Base-by-base conservation (phyloP, 2,888 invertebrate genomes). In the Lycophotia porphyrea region DNA sequence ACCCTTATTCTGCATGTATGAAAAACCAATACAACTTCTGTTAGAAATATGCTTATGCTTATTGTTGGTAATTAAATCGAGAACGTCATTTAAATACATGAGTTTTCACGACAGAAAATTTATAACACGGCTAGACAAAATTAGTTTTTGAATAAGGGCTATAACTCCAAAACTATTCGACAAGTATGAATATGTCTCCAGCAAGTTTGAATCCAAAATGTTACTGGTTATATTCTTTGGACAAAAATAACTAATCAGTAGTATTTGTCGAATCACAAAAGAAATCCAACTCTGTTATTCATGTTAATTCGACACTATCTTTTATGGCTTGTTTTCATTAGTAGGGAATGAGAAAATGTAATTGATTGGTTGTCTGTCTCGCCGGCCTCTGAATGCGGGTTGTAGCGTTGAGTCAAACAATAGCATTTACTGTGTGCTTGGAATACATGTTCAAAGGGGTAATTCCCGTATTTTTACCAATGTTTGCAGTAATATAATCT, bases 241-340 rank as follows among this genome's bases (percentile, higher is more conserved):
- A 39, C 27, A 66, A 36, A 18, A 64, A 55, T 9, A 63, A 63
- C 15, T 55, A 31, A 58, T 42, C 18, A 49, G n/a, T 31, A 42
- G 21, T 34, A 39, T 64, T 69, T 44, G 27, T 42, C 42, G 7
- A 7, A 52, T 5, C 0, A 27, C 27, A 39, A 77, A 39, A 71
- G 0, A 18, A 21, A 79, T 24, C 44, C 39, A 71, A 55, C 27
- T 15, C 8, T 69, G 7, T 31, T n/a, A 9, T 27, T 49, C 34
- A 13, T 27, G 47, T 58, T 55, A 64, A 55, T 58, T 64, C 47
- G 34, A 27, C 58, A 58, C 27, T 65, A 65, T 36, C 27, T 72
- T 78, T 65, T 78, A 80, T 60, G 55, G 55, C 42, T 49, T 44
- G 42, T 71, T 71, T 78, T 78, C 72, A 78, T 72, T 78, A 79